Evolutionary conservation across 2,888 invertebrate genomes (phyloP), one percentile per base, ranked within the genome.

Genomic region (Callyntrura sp.): DNA sequence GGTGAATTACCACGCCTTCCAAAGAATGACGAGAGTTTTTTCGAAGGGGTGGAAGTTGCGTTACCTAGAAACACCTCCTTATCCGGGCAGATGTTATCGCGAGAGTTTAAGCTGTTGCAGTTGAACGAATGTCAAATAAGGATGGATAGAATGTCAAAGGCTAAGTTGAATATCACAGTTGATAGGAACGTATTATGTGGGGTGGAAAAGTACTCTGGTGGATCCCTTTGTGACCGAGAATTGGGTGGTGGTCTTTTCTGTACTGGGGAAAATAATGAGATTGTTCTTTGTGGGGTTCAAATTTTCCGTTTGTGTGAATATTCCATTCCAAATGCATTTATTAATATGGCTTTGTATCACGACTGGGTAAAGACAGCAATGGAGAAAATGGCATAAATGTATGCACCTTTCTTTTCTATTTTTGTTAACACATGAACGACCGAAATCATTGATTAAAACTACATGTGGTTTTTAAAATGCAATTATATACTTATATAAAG

Each of bases 211-310:
- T 85, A 60, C 20, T 76, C 85, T 12, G 85, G 85, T 5, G 85
- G 85, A 0, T 60, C 60, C 4, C 2, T 20, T 1, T 85, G 85
- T 43, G 85, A 85, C 76, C 28, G 85, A 20, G 85, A 85, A 43
- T 25, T 73, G 9, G 85, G 85, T 9, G 85, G 85, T 20, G 85
- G 85, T 14, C 48, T 85, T 6, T 20, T 76, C 12, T 85, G 73
- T 43, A 76, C 57, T 14, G 60, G 43, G 14, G 5, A 25, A 0
- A 14, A 48, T 5, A 55, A 57, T 1, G 43, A 57, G 12, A 70
- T 81, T 55, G 81, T 81, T 1, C 45, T 87, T 0, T 87, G 87
- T 48, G 87, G 81, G 17, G 70, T 87, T 11, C 87, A 87, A 23
- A 55, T 35, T 0, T 86, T 79, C 28, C 17, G 86, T 0, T n/a